These are phyloP conservation scores for Jaculus jaculus DNA, from an alignment of 2,113 vertebrate genomes.

Conservation along the genomic window DNA sequence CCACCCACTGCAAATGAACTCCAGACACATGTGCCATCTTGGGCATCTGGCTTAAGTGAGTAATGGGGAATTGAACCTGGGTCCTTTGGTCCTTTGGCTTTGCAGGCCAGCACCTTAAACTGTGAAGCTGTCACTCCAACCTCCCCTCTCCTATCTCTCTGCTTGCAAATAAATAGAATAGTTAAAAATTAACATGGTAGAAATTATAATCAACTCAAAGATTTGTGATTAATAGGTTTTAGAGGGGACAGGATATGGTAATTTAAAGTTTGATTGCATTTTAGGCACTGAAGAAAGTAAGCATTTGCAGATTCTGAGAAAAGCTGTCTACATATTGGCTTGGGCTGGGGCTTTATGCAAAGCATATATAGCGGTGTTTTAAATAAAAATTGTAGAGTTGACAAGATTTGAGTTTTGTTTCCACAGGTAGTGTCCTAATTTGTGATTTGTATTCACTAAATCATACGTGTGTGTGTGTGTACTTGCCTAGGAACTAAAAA, in stretches of 20 bases:
- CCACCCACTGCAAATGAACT: too few species aligned
- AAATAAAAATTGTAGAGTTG: slow-evolving; percentile 14
- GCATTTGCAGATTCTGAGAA: slow-evolving; percentile 16
- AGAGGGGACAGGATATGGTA: neutral
- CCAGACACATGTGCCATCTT: too few species aligned
- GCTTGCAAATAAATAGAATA: too few species aligned
- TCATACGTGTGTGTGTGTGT: neutral
- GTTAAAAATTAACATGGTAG: too few species aligned
- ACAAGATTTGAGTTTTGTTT: slow-evolving; percentile 40
- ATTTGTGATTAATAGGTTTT: slow-evolving; percentile 47
- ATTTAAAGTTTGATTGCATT: slow-evolving; percentile 38
- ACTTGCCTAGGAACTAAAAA: slow-evolving; percentile 10
- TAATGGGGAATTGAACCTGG: too few species aligned
- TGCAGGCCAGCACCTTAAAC: too few species aligned
- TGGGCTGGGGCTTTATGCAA: neutral
- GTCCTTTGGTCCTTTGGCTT: too few species aligned
- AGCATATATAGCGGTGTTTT: neutral
- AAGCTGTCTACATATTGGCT: neutral
- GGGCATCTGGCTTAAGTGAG: too few species aligned
- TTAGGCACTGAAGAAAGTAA: neutral
- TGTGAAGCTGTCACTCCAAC: too few species aligned
- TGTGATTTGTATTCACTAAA: neutral
- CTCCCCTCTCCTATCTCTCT: too few species aligned
- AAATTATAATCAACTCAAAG: slow-evolving; percentile 32
- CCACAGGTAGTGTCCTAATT: neutral